Conservation (phyloP, 2,797 vertebrate genomes). For the Propithecus perrieri region DNA sequence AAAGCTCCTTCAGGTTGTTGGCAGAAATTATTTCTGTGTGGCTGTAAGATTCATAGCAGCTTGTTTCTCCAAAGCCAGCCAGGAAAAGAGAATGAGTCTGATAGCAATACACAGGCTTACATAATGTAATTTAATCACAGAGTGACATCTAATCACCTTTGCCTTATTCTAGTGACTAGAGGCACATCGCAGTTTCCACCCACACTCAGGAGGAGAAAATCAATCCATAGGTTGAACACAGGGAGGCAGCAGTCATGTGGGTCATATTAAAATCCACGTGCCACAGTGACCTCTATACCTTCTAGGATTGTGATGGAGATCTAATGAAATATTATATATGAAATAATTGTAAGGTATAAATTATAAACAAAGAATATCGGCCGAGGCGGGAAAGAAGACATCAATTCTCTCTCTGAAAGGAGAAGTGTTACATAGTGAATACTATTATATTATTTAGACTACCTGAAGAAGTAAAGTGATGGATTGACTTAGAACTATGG, state of each 20-base stretch:
- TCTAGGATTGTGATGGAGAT: no score
- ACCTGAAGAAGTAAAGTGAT: background rate
- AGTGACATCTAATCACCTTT: background rate
- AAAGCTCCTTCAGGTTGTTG: no score
- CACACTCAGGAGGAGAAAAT: background rate
- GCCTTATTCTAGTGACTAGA: background rate
- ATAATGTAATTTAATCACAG: background rate
- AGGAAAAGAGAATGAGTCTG: background rate
- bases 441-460: background rate
- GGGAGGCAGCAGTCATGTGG: rapidly evolving
- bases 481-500: background rate
- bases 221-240: background rate
- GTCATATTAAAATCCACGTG: rapidly evolving
- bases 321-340: no score
- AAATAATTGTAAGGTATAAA: background rate
- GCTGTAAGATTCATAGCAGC: background rate
- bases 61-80: background rate
- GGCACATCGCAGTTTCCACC: no score
- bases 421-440: background rate
- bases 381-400: background rate
- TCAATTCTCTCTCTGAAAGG: background rate
- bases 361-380: background rate
- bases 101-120: background rate
- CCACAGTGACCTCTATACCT: background rate
- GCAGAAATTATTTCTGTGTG: background rate